Percentiles rank a stretch among this genome's conserved stretches.
phyloP scores from a whole-genome alignment of 2,113 vertebrate species.

The Ivindomyrus marchei region DNA sequence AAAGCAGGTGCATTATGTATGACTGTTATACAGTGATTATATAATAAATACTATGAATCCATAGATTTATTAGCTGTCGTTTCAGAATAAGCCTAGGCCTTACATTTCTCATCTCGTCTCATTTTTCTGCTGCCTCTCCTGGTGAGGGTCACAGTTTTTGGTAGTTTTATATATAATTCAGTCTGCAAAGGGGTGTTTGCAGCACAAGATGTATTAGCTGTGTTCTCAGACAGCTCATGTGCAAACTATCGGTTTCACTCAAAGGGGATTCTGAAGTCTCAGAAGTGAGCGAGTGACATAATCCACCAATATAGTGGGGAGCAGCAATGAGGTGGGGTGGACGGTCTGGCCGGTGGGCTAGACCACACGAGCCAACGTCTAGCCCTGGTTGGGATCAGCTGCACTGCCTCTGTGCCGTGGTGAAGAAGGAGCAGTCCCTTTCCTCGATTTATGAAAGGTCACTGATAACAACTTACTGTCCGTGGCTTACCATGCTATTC shows the following conservation, averaged over 20 bases:
- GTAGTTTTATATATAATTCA: neutral
- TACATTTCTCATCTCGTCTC: neutral
- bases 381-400: neutral
- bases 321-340: neutral
- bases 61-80: neutral
- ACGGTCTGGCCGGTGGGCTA: neutral
- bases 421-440: neutral
- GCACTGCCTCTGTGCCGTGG: neutral
- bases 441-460: neutral
- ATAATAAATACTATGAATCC: neutral
- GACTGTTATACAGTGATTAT: neutral
- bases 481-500: neutral
- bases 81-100: neutral
- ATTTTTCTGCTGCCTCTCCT: neutral
- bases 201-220: neutral
- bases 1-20: neutral
- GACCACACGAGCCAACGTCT: neutral
- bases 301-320: neutral
- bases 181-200: neutral
- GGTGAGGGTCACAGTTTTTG: neutral
- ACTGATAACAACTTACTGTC: neutral
- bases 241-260: neutral
- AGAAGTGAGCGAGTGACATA: neutral
- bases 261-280: neutral
- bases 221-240: neutral